Conservation (phyloP, 1,140 invertebrate genomes). For the Campoletis sonorensis region DNA sequence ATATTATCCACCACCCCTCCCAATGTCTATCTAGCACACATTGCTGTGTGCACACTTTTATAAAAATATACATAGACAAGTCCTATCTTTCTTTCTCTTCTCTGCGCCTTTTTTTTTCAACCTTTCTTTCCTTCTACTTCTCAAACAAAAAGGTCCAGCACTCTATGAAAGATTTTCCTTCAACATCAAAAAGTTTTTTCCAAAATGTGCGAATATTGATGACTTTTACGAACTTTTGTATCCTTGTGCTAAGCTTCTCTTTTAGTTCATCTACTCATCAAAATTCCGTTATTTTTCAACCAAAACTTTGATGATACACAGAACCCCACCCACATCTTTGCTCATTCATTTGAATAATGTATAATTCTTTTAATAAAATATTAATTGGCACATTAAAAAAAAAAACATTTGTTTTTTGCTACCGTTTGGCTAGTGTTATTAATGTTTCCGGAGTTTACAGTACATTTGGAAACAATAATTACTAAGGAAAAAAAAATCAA, state of each 20-base stretch:
- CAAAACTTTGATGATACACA: no score
- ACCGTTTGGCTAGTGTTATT: no score
- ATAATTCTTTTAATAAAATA: no score
- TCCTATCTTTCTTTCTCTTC: slow-evolving; percentile 10
- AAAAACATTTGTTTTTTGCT: no score
- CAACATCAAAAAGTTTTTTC: slow-evolving; percentile 22
- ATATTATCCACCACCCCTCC: slow-evolving; percentile 77
- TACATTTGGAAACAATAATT: no score
- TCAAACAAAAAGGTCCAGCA: slow-evolving; percentile 9
- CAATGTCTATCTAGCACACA: slow-evolving; percentile 61
- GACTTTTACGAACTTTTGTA: neutral
- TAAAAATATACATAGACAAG: neutral
- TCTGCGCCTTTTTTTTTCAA: neutral
- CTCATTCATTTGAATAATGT: no score
- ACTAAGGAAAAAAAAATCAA: no score
- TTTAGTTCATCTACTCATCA: neutral
- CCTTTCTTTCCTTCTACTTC: slow-evolving; percentile 16
- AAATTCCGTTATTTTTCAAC: neutral
- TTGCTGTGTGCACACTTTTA: slow-evolving; percentile 58
- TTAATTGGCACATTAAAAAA: no score
- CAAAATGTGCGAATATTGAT: neutral
- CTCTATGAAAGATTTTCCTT: neutral
- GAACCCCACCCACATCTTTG: no score
- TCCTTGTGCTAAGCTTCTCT: neutral
- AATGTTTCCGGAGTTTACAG: no score